Base-by-base conservation (phyloP, 2,888 invertebrate species). In the Sinohyriopsis cumingii region DNA sequence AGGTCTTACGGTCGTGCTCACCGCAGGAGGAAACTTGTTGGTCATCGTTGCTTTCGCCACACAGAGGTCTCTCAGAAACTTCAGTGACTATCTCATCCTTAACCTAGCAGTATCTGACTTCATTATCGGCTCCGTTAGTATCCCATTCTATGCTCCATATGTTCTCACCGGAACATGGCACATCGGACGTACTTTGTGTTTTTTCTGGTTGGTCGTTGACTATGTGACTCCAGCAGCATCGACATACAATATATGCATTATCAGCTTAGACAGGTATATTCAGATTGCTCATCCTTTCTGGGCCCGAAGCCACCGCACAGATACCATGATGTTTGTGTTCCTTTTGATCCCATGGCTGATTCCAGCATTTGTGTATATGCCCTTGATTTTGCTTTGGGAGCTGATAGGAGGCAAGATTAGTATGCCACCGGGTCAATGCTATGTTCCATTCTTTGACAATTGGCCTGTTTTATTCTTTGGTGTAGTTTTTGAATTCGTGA, bases 71-170 rank as follows among this genome's bases (percentile, higher is more conserved):
- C 69, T 84, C 18, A 63, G 82, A n/a, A 74, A 70, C n/a, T 83
- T 82, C 57, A 79, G 80, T 59, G 83, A 84, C 63, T 82, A 75
- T 67, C 78, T 84, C 65, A 84, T 84, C 53, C 67, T 84, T 19
- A 84, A 84, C 65, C 68, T 84, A 12, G 81, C 82, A 25, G 73
- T 83, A 20, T 73, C 84, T 4, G 83, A 84, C 63, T 68, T 84
- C 25, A 70, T 83, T n/a, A 79, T 84, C 28, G 84, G 83, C 12
- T 62, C 75, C n/a, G 15, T 82, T 7, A 69, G 71, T 25, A 77
- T 80, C 24, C 71, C 81, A 15, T 68, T 76, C 20, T 82, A 82
- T 64, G 74, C 78, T 55, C 82, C 80, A 20, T 75, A 78, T 66
- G 59, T 82, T 9, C 68, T 83, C 59, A 76, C 74, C 12, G 79